These are phyloP conservation scores for Stictocephala bisonia DNA, from an alignment of 2,888 invertebrate species.

Conservation along the genomic window DNA sequence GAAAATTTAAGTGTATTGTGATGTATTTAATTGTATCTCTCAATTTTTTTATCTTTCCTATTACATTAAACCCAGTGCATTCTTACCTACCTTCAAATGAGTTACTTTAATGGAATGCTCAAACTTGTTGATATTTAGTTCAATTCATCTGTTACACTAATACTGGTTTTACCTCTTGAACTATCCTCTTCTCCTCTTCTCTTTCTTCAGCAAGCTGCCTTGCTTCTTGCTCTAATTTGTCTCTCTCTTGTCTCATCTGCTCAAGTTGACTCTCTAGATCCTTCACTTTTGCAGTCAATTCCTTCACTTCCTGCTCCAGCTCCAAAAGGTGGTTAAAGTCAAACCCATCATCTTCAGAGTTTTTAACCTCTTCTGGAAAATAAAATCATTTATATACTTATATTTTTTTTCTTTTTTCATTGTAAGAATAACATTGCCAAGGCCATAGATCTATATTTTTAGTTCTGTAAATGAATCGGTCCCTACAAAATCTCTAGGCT, in stretches of 20 bases:
- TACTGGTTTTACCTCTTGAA: slow-evolving; percentile 68
- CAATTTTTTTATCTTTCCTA: too few relatives aligned
- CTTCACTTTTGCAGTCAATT: slow-evolving; percentile 66
- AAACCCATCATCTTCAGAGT: slow-evolving; percentile 2
- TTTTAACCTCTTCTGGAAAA: not conserved
- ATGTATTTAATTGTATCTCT: too few relatives aligned
- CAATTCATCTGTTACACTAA: not conserved
- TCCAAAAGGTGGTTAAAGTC: slow-evolving; percentile 62
- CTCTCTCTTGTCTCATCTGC: slow-evolving; percentile 66
- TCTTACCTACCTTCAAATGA: too few relatives aligned
- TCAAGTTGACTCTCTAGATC: slow-evolving; percentile 63
- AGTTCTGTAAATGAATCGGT: too few relatives aligned
- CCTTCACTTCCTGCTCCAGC: slow-evolving; percentile 65
- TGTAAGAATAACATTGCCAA: too few relatives aligned
- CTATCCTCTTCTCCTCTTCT: slow-evolving; percentile 67
- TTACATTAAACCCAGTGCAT: too few relatives aligned
- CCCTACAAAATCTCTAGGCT: too few relatives aligned
- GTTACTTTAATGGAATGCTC: not conserved
- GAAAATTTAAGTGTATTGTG: too few relatives aligned
- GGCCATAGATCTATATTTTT: too few relatives aligned
- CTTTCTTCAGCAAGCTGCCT: slow-evolving; percentile 61
- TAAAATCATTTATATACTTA: not conserved
- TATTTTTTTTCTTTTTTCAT: too few relatives aligned
- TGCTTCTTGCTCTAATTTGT: slow-evolving; percentile 64
- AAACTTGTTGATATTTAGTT: not conserved